Evolutionary conservation across 2,888 invertebrate species (phyloP).

Genomic region (Physocephala rufipes): DNA sequence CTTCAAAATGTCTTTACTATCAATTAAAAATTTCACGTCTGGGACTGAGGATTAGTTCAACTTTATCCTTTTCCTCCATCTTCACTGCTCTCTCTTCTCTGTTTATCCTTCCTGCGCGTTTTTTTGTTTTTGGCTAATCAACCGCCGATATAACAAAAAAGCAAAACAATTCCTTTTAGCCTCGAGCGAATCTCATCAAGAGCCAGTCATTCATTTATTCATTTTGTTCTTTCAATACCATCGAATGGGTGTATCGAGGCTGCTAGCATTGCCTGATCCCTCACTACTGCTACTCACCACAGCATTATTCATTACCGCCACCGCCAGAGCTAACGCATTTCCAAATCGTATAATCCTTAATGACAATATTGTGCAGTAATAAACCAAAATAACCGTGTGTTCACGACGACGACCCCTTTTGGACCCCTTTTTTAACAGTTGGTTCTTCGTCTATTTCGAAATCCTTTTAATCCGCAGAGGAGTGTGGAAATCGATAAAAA

Average conservation of each 20-base stretch:
- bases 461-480: slow-evolving; percentile 22
- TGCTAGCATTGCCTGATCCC: no score
- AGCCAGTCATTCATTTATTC: background rate
- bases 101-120: no score
- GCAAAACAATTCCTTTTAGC: background rate
- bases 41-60: no score
- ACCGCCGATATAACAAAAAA: no score
- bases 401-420: slow-evolving; percentile 31
- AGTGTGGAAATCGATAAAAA: slow-evolving; percentile 18
- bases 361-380: slow-evolving; percentile 67
- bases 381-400: slow-evolving; percentile 56
- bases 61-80: background rate
- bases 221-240: background rate
- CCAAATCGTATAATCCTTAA: slow-evolving; percentile 57
- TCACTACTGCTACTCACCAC: no score
- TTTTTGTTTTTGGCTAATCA: no score
- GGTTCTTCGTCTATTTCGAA: slow-evolving; percentile 18
- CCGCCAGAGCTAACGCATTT: background rate
- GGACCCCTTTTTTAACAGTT: background rate
- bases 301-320: no score
- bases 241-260: background rate
- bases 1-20: no score
- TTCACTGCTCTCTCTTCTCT: no score
- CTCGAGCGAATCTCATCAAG: slow-evolving; percentile 7
- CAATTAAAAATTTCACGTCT: no score